Evolutionary conservation across 2,797 vertebrate genomes (phyloP).

Genomic region (Xenentodon cancila): DNA sequence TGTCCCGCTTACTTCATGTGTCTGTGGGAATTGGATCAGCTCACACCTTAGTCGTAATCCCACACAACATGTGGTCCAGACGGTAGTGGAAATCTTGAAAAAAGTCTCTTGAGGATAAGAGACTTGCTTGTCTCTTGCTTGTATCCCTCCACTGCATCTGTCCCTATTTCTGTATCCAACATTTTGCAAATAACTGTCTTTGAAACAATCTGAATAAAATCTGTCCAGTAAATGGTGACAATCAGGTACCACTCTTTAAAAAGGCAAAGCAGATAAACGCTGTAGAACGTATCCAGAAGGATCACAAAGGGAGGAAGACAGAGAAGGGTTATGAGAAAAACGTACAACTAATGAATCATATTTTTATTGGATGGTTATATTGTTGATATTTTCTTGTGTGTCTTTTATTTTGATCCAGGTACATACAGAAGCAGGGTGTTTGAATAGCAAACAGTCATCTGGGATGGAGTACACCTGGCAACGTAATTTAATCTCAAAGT

Average conservation of each 20-base stretch:
- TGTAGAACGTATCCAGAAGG: no score
- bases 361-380: neutral
- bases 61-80: slow-evolving; percentile 41
- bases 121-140: no score
- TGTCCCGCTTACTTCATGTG: slow-evolving; percentile 6
- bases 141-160: slow-evolving; percentile 19
- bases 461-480: slow-evolving; percentile 1
- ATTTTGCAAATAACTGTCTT: slow-evolving; percentile 41
- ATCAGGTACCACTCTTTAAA: slow-evolving; percentile 64
- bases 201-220: slow-evolving; percentile 58
- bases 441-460: neutral
- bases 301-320: neutral
- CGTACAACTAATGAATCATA: neutral
- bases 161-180: slow-evolving; percentile 30
- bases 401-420: neutral
- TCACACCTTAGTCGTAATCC: slow-evolving; percentile 50
- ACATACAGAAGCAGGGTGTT: neutral
- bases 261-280: slow-evolving; percentile 39
- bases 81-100: slow-evolving; percentile 40
- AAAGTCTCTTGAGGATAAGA: slow-evolving; percentile 45
- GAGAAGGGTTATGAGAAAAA: neutral
- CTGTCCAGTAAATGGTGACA: slow-evolving; percentile 40
- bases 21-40: slow-evolving; percentile 37
- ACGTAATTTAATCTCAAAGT: neutral
- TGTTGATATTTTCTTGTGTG: neutral